Base-by-base conservation (phyloP, 2,888 invertebrate genomes). In the Chloromyia formosa region DNA sequence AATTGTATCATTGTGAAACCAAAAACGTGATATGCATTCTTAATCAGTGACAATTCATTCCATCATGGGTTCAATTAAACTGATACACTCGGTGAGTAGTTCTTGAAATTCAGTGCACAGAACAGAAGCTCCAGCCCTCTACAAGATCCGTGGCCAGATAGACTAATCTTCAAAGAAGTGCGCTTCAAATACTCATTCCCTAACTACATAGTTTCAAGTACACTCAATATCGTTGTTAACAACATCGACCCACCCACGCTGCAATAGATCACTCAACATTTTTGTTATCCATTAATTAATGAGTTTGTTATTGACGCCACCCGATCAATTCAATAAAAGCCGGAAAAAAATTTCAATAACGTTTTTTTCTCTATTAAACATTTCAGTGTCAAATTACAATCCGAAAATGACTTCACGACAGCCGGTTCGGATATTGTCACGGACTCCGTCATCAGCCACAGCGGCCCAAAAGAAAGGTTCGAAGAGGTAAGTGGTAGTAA, bases 381-480 rank as follows among this genome's bases (percentile, higher is more conserved):
- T 75, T 75, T 5, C 68, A 75, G 75, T 27, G 40, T 64, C 35
- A 75, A 75, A 60, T 27, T 45, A 14, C 23, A 54, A 35, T 58
- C 18, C 40, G 71, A 53, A 16, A 71, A 56, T 56, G 71, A 71
- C 12, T 58, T 56, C 20, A 66, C 49, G 66, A 18, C 66, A 49
- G 35, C 40, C 58, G 56, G 16, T 40, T 56, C 71, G 7, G 56
- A 71, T 40, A 58, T 71, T 56, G 58, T 40, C n/a, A 71, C 42
- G 56, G 71, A 71, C 58, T 71, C 71, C 18, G 56, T 71, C 20
- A 71, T 45, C 20, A 42, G 27, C n/a, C n/a, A n/a, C 9, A 40
- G 62, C 42, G 62, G 9, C 10, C 62, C 20, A 18, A 64, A 64
- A 16, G 12, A 35, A n/a, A 64, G 23, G 40, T 64, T 40, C 40